These are phyloP conservation scores for Deroplatys truncata DNA, from an alignment of 2,888 invertebrate species.

Conservation along the genomic window DNA sequence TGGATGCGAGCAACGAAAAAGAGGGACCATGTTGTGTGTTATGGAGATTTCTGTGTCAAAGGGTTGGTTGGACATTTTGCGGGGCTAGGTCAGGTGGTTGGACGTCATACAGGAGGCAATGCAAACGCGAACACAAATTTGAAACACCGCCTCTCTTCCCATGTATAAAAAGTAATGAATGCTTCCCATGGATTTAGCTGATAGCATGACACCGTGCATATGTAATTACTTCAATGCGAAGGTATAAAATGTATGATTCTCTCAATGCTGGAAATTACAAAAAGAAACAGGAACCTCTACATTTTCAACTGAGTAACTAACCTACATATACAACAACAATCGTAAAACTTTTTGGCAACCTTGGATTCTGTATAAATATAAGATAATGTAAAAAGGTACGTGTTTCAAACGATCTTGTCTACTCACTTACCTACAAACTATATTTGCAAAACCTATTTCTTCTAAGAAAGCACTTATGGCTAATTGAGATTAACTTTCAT, in stretches of 20 bases:
- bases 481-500: too few species aligned
- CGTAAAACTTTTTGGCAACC: too few species aligned
- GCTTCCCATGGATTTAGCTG: neutral
- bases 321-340: too few species aligned
- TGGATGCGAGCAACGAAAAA: neutral
- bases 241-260: neutral
- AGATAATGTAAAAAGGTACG: too few species aligned
- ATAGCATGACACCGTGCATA: neutral
- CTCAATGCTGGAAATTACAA: too few species aligned
- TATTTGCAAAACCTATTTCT: too few species aligned
- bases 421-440: too few species aligned
- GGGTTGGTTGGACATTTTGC: neutral
- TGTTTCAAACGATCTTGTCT: too few species aligned
- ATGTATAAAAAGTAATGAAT: neutral
- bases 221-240: neutral
- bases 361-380: too few species aligned
- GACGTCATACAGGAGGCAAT: neutral
- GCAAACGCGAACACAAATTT: too few species aligned
- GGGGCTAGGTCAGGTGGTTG: neutral
- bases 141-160: neutral
- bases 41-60: constrained; percentile 7
- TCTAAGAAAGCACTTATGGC: too few species aligned
- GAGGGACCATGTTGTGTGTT: neutral
- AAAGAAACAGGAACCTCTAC: neutral
- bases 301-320: too few species aligned